These are phyloP conservation scores for Prunella himalayana DNA, from an alignment of 2,113 vertebrate genomes.

Conservation along the genomic window DNA sequence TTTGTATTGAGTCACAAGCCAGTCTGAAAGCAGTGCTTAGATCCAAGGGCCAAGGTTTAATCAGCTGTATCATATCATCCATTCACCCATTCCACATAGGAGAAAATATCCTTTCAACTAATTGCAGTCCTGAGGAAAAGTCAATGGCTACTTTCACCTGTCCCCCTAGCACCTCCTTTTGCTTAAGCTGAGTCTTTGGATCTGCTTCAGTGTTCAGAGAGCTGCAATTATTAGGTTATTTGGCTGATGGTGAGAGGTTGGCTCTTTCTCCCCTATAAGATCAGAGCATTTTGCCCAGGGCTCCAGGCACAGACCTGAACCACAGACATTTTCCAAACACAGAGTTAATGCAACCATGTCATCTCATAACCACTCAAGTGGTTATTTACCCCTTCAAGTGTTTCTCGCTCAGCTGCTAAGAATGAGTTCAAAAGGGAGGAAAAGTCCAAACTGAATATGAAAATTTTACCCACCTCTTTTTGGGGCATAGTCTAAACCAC, in stretches of 20 bases:
- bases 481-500: background rate
- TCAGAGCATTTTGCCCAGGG: background rate
- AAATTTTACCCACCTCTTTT: background rate
- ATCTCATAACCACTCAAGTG: conserved; percentile 35
- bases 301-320: background rate
- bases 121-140: background rate
- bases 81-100: rapidly evolving
- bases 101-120: background rate
- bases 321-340: conserved; percentile 2
- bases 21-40: background rate
- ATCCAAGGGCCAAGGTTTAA: background rate
- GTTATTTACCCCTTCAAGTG: conserved; percentile 19
- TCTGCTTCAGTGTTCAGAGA: background rate
- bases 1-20: background rate
- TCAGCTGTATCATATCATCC: background rate
- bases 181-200: background rate
- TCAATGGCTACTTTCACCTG: background rate
- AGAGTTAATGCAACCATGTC: conserved; percentile 2
- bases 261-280: background rate
- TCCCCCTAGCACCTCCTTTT: background rate
- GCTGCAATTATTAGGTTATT: background rate
- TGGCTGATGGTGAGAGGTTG: background rate
- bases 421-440: background rate
- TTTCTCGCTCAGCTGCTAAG: background rate
- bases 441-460: background rate